phyloP scores from a whole-genome alignment of 1,140 invertebrate genomes.

The Eueides isabella region DNA sequence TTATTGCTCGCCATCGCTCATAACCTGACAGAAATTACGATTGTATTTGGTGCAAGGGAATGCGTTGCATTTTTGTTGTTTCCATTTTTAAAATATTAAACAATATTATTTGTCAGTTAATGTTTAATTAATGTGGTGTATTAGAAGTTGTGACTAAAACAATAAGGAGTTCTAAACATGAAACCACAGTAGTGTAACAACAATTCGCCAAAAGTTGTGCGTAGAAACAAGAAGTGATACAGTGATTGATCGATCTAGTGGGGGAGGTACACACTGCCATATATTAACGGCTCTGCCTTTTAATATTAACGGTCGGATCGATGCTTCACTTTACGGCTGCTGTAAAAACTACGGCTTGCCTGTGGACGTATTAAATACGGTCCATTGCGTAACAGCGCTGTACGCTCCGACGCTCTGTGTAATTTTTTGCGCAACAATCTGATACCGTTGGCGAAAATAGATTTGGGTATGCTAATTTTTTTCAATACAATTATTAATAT shows the following conservation, averaged over 20 bases:
- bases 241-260: constrained; percentile 41
- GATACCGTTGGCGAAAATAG: constrained; percentile 9
- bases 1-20: constrained; percentile 40
- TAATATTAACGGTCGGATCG: constrained; percentile 59
- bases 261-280: constrained; percentile 30
- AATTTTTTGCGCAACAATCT: constrained; percentile 38
- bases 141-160: neutral
- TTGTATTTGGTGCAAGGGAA: constrained; percentile 26
- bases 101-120: too few relatives aligned
- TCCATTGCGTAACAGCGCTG: constrained; percentile 51
- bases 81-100: too few relatives aligned
- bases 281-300: constrained; percentile 45
- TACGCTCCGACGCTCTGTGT: constrained; percentile 50
- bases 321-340: constrained; percentile 56
- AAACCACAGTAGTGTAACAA: constrained; percentile 18
- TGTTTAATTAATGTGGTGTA: neutral
- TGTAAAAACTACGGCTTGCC: constrained; percentile 64
- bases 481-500: neutral
- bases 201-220: constrained; percentile 26
- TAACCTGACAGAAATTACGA: constrained; percentile 37
- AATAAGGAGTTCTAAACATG: constrained; percentile 18
- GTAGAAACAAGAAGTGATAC: constrained; percentile 36
- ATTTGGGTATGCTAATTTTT: constrained; percentile 3
- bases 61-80: constrained; percentile 12
- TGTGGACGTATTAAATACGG: constrained; percentile 55